These are phyloP conservation scores for Adrianichthys oophorus DNA, from an alignment of 2,797 vertebrate genomes.

Conservation along the genomic window DNA sequence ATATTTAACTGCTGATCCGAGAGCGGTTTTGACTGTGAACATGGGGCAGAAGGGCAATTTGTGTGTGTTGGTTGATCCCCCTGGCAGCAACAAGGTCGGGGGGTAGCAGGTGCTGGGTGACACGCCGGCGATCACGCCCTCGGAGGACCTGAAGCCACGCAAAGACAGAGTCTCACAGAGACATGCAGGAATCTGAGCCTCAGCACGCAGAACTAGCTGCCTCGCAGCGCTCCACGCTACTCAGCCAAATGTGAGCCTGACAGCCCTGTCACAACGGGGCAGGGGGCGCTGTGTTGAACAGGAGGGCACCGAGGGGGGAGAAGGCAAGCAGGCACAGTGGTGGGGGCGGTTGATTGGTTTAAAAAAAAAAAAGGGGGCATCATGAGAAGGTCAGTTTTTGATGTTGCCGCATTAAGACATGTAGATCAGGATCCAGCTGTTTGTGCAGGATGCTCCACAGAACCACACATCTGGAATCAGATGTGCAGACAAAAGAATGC, in stretches of 20 bases:
- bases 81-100: slow-evolving; percentile 34
- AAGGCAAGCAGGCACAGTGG: not conserved
- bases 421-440: slow-evolving; percentile 47
- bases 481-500: no score
- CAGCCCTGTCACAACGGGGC: slow-evolving; percentile 59
- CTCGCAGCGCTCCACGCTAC: slow-evolving; percentile 25
- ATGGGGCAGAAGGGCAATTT: slow-evolving; percentile 36
- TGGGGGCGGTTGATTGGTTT: not conserved
- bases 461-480: not conserved
- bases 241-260: slow-evolving; percentile 35
- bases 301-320: slow-evolving; percentile 11
- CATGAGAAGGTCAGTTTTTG: slow-evolving; percentile 49
- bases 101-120: slow-evolving; percentile 68
- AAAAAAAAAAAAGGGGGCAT: slow-evolving; percentile 9
- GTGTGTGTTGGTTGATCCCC: slow-evolving; percentile 24
- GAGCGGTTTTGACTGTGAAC: slow-evolving; percentile 32
- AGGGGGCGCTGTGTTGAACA: slow-evolving; percentile 18
- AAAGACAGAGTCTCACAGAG: slow-evolving; percentile 12
- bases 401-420: no score
- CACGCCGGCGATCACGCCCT: slow-evolving; percentile 31
- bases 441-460: slow-evolving; percentile 22
- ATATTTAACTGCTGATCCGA: slow-evolving; percentile 49
- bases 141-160: slow-evolving; percentile 31
- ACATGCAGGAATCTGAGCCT: slow-evolving; percentile 12
- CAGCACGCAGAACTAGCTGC: slow-evolving; percentile 28